Percentiles rank a stretch among this genome's conserved stretches.
These are phyloP conservation scores for Amazona guildingii DNA, from an alignment of 2,113 vertebrate species.

Conservation along the genomic window DNA sequence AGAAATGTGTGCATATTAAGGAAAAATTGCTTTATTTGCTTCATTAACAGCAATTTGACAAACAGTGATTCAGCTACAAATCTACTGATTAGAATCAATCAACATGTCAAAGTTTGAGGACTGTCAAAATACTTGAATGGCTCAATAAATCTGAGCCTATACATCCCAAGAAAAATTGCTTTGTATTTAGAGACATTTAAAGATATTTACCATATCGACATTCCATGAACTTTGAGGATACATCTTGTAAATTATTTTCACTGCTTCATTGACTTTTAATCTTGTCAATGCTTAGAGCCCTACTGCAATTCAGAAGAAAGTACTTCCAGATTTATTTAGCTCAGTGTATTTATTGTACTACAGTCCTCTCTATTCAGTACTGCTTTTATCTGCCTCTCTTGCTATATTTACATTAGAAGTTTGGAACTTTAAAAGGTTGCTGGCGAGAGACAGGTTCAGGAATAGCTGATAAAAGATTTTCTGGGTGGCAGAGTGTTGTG, in stretches of 20 bases:
- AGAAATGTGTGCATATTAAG: neutral
- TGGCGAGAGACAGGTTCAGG: neutral
- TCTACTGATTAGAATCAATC: constrained; percentile 67
- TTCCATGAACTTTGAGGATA: constrained; percentile 28
- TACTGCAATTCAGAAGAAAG: constrained; percentile 7
- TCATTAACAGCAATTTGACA: constrained; percentile 48
- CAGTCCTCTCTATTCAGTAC: neutral
- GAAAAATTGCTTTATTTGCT: constrained; percentile 36
- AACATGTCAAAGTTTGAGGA: constrained; percentile 62
- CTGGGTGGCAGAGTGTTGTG: neutral
- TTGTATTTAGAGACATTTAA: constrained; percentile 42
- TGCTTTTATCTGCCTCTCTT: neutral
- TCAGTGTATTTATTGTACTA: neutral
- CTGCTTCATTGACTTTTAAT: constrained; percentile 32
- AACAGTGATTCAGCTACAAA: constrained; percentile 53
- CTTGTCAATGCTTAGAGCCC: neutral
- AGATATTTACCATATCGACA: constrained; percentile 50
- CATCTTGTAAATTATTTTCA: constrained; percentile 21
- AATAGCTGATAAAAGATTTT: neutral
- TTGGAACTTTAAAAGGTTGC: neutral
- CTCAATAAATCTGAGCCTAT: constrained; percentile 55
- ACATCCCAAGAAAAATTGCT: constrained; percentile 48
- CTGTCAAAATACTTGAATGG: constrained; percentile 67
- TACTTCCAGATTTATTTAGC: neutral
- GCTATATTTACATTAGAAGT: neutral